Evolutionary conservation across 2,797 vertebrate species (phyloP), one percentile per base, ranked within the genome.

Genomic region (Typhlichthys subterraneus): DNA sequence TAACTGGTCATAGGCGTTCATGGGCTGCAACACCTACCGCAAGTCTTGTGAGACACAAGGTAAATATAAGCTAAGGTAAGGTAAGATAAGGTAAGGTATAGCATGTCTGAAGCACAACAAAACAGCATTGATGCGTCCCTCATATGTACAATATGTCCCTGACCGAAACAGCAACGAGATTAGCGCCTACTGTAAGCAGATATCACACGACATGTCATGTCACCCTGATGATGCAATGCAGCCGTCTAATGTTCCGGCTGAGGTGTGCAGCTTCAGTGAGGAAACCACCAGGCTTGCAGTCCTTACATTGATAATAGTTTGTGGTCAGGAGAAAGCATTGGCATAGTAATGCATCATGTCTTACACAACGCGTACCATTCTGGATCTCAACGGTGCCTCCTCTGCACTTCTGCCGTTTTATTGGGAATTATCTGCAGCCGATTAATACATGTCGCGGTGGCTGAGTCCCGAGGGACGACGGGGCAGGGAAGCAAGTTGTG

Each of bases 371-470:
- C 61, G 51, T 66, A 73, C 69, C 58, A 67, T 62, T 75, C 58
- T 69, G 62, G 62, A 77, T 71, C 75, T 79, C 65, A n/a, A 63
- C 2, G 49, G 65, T 47, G 61, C 78, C 80, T 68, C 58, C 64
- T 62, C 53, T 58, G 73, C 77, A 79, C 82, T 73, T 82, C 56
- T 67, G 67, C 73, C 49, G 61, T 82, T 82, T 83, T 82, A 84
- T 87, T 87, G 67, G 77, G 77, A 86, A 85, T 87, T 80, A 91
- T 85, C 85, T 80, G 66, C 67, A 72, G 80, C 67, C 64, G 29
- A 88, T 91, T 92, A 89, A 90, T 89, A 89, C 75, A 83, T 61
- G 83, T 84, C 69, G 12, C 9, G 3, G 56, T 23, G 45, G 55
- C 65, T 31, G 63, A 69, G 70, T 88, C 81, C 87, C 67, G n/a